Base-by-base conservation (phyloP, 2,888 invertebrate genomes). In the Perizoma flavofasciatum region DNA sequence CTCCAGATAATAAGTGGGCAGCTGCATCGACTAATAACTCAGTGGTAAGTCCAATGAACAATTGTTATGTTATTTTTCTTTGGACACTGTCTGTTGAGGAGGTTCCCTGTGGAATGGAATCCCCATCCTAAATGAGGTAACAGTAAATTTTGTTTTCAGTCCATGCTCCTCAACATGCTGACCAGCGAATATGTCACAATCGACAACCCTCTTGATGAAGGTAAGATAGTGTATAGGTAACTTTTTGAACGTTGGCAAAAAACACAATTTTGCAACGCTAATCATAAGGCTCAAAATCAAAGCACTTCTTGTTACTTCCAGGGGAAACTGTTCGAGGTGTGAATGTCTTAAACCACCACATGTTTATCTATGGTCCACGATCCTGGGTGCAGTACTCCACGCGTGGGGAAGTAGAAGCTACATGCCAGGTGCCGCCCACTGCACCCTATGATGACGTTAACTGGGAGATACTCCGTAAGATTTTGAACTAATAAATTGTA, bases 11-110 rank as follows among this genome's bases (percentile, higher is more conserved):
- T 81, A 97, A 98, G 83, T 98, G 97, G 94, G 98, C 98, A 0
- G 97, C 98, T 5, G 98, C 98, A 0, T 98, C 96, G 76, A 99
- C 99, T 6, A 99, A 98, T 79, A 98, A 98, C 81, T 97, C 98
- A 86, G 98, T 98, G 87, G 94, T 94, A 70, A 78, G 77, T 70
- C 43, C 55, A 9, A 34, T 35, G n/a, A 44, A 10, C 8, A 5
- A 5, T 9, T 5, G n/a, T 8, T n/a, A 5, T 41, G 41, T 8
- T n/a, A 41, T 41, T 41, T n/a, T 46, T 57, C 6, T 47, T 10
- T n/a, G 40, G 22, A 22, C 22, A 22, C 22, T 22, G 22, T 22
- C 22, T 22, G 22, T 22, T 22, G 1, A 22, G 22, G 22, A 22
- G 22, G 22, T 22, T 22, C 22, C 22, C 22, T 22, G 1, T 22